phyloP scores from a whole-genome alignment of 2,113 vertebrate genomes.

The Myotis lucifugus region DNA sequence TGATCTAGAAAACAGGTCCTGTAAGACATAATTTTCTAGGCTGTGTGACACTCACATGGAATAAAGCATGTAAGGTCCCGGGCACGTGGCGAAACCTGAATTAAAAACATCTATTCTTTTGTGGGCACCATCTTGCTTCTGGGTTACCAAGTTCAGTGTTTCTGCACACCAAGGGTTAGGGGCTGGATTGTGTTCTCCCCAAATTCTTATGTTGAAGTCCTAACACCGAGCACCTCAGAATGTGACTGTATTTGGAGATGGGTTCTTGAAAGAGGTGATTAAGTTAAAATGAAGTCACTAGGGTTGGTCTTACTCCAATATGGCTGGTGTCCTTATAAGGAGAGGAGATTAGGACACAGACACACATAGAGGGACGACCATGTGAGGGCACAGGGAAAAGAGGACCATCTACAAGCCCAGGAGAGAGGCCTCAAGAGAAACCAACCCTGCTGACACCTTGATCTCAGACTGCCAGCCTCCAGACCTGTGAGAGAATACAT shows the following conservation, averaged over 20 bases:
- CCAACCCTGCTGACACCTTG: not conserved
- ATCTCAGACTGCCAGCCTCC: not conserved
- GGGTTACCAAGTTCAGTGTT: not conserved
- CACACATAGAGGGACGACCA: not conserved
- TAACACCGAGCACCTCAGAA: not conserved
- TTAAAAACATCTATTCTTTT: not conserved
- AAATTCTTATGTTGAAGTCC: not conserved
- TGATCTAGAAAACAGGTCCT: not conserved
- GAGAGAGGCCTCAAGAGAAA: not conserved
- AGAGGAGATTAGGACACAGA: not conserved
- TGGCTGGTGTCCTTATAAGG: not conserved
- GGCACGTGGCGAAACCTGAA: not conserved
- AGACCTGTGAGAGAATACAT: not conserved
- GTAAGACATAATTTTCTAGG: not conserved
- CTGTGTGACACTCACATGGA: not conserved
- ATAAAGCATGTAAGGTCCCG: not conserved
- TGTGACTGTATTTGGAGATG: not conserved
- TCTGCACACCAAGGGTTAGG: not conserved
- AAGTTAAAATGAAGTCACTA: not conserved
- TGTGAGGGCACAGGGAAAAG: fast-evolving
- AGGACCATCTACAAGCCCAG: not conserved
- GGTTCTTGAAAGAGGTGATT: not conserved
- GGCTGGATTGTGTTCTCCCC: not conserved
- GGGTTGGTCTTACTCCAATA: not conserved
- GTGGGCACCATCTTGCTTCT: not conserved